Evolutionary conservation across 2,888 invertebrate genomes (phyloP), one percentile per base, ranked within the genome.

Genomic region (Orthosia gracilis): DNA sequence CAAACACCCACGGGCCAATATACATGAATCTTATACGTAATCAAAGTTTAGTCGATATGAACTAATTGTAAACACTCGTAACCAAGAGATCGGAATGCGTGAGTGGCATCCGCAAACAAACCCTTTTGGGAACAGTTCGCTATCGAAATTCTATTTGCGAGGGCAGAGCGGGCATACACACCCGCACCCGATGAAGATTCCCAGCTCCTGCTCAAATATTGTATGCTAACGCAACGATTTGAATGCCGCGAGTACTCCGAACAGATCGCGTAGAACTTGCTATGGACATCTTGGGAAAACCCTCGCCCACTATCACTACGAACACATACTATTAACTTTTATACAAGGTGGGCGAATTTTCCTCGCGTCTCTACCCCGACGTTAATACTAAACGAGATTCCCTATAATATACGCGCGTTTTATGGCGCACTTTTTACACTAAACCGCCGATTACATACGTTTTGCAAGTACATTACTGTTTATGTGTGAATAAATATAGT

Each of bases 131-230:
- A 87, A 76, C 88, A 84, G 89, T 92, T 90, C 87, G 85, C 87
- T 92, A 91, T 91, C 88, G 89, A 91, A 91, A 92, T 92, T 92
- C 90, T 94, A 93, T 94, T 94, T 93, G 90, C 87, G 82, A 89
- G 89, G 87, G 85, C 85, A 84, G 78, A 87, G 79, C 82, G 77
- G 85, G 82, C 82, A 84, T 83, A 87, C 79, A 85, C 85, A 87
- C 87, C 83, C 83, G 59, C 76, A 80, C 87, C 80, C 86, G 89
- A 88, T 88, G 89, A 89, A 88, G 88, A 89, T 90, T 89, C 83
- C 85, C 81, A 83, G 87, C 84, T 86, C 80, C 73, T 79, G 73
- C 75, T 85, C 87, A 88, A 89, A 92, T 92, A 92, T 92, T 90
- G 89, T 91, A 92, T 92, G 91, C 91, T 91, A 92, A 92, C 90